Conservation (phyloP, 2,888 invertebrate genomes). For the Rotaria macrura region DNA sequence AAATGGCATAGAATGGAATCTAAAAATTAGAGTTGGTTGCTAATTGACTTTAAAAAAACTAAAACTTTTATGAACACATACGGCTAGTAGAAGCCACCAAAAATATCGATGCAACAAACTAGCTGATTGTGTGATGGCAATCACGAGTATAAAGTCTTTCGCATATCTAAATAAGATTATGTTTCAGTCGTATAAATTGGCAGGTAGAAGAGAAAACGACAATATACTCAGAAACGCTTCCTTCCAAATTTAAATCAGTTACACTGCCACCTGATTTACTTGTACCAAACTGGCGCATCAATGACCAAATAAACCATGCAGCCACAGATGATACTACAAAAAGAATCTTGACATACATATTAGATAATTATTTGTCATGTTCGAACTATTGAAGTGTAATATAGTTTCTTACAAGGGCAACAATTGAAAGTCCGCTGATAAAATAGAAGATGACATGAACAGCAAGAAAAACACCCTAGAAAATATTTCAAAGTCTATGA, state of each 20-base stretch:
- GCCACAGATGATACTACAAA: not conserved
- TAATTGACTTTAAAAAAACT: not conserved
- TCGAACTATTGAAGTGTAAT: not conserved
- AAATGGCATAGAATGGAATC: not conserved
- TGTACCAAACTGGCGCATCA: not conserved
- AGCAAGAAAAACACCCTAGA: not conserved
- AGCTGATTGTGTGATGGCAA: not conserved
- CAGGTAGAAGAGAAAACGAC: too few species aligned
- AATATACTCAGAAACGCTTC: not conserved
- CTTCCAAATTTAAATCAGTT: not conserved
- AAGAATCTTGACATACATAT: not conserved
- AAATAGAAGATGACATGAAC: not conserved
- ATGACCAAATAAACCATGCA: not conserved
- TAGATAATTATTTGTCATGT: not conserved
- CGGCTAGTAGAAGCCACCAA: not conserved
- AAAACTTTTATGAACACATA: not conserved
- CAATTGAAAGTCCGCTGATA: not conserved
- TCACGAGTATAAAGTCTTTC: not conserved
- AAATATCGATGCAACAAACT: slow-evolving; percentile 12
- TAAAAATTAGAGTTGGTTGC: not conserved
- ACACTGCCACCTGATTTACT: not conserved
- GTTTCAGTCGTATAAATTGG: not conserved
- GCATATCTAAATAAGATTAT: not conserved
- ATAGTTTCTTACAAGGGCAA: not conserved
- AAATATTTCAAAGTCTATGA: not conserved